Conservation (phyloP, 2,888 invertebrate species). For the Myopa testacea region DNA sequence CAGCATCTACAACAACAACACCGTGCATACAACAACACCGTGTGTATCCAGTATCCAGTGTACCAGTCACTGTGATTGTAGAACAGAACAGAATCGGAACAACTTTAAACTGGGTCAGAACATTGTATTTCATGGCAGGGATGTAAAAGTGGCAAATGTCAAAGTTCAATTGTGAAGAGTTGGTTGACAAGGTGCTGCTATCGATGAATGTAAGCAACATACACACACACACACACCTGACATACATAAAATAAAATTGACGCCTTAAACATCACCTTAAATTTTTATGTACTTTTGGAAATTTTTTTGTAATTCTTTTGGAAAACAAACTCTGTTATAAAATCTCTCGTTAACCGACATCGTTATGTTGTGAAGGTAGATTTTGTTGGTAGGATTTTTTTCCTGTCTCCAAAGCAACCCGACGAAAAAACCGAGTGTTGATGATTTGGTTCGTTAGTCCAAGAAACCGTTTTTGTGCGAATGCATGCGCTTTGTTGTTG, state of each 20-base stretch:
- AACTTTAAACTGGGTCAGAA: slow-evolving; percentile 12
- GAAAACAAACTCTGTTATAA: neutral
- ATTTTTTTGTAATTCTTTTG: neutral
- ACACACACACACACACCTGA: slow-evolving; percentile 14
- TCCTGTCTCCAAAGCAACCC: too few relatives aligned
- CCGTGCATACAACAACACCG: neutral
- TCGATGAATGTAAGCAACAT: neutral
- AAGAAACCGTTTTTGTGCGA: too few relatives aligned
- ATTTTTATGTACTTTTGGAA: neutral
- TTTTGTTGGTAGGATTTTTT: too few relatives aligned
- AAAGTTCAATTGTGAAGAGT: slow-evolving; percentile 9
- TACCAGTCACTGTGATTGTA: neutral
- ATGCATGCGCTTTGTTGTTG: too few relatives aligned
- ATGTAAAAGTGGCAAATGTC: slow-evolving; percentile 14
- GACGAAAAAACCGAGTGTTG: too few relatives aligned
- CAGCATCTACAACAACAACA: too few relatives aligned
- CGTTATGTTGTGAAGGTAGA: too few relatives aligned
- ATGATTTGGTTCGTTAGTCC: too few relatives aligned
- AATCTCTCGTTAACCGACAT: too few relatives aligned
- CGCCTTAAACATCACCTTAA: too few relatives aligned
- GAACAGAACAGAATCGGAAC: slow-evolving; percentile 7
- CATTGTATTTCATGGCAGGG: neutral
- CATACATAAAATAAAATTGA: neutral
- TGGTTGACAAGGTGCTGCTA: neutral
- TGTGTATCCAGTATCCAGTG: too few relatives aligned